These are phyloP conservation scores for Xanthorhoe designata DNA, from an alignment of 2,888 invertebrate genomes.

Conservation along the genomic window DNA sequence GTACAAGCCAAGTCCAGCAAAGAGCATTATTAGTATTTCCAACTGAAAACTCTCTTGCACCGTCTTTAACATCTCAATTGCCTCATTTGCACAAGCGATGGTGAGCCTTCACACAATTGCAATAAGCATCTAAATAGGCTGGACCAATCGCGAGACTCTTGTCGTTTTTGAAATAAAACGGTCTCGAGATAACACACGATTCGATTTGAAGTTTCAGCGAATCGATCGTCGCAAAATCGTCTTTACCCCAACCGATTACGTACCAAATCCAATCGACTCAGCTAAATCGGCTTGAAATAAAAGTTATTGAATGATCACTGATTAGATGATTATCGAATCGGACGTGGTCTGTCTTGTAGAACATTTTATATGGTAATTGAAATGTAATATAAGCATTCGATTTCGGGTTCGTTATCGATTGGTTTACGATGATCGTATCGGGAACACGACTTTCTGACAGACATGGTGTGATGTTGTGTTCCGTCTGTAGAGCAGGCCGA, in stretches of 20 bases:
- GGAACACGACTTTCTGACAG: slow-evolving; percentile 51
- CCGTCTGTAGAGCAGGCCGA: not conserved
- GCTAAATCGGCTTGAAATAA: slow-evolving; percentile 70
- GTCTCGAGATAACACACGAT: slow-evolving; percentile 74
- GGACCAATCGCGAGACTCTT: slow-evolving; percentile 49
- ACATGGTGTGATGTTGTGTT: slow-evolving; percentile 46
- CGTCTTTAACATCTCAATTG: slow-evolving; percentile 54
- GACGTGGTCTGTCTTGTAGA: slow-evolving; percentile 69
- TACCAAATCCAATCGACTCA: slow-evolving; percentile 52
- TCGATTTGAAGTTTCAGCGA: slow-evolving; percentile 65
- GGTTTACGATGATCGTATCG: slow-evolving; percentile 65
- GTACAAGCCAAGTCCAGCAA: slow-evolving; percentile 57
- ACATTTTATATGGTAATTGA: slow-evolving; percentile 84
- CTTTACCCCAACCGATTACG: slow-evolving; percentile 57
- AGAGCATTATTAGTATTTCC: slow-evolving; percentile 73
- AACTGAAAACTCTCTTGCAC: slow-evolving; percentile 56
- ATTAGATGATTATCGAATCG: slow-evolving; percentile 84
- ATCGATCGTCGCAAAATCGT: slow-evolving; percentile 55
- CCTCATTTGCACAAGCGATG: slow-evolving; percentile 44
- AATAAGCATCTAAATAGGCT: slow-evolving; percentile 60
- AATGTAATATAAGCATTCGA: slow-evolving; percentile 79
- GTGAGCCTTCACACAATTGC: slow-evolving; percentile 48
- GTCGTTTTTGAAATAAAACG: slow-evolving; percentile 65
- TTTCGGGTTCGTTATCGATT: slow-evolving; percentile 74
- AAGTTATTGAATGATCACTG: slow-evolving; percentile 82